Base-by-base conservation (phyloP, 2,797 vertebrate species). In the Parotocinclus haroldoi region DNA sequence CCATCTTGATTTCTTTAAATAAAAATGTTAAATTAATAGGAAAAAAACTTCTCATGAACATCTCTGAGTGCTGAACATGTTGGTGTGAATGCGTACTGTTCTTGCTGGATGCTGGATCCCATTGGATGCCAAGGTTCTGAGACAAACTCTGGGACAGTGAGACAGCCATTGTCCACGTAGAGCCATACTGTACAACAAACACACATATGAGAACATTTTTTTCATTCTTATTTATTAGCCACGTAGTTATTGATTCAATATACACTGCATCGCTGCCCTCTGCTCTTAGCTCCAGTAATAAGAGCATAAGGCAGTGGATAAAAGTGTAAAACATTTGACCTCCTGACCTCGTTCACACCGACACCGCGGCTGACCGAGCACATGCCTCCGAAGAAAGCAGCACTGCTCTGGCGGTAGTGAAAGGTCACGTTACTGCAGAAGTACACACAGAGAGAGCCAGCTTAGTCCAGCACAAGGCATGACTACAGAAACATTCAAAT, bases 61-160 rank as follows among this genome's bases (percentile, higher is more conserved):
- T 13, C 7, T 49, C 8, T 55, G 13, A n/a, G 60, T 48, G 44
- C 49, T 14, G 36, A 17, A 13, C 2, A 10, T 13, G 9, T 54
- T 10, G n/a, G 12, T 49, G 7, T 49, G 79, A 60, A 72, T 73
- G 66, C 76, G 59, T 95, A 99, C 97, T 98, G 85, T 93, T 96
- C 85, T 91, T 94, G 51, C 18, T 61, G 70, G 87, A 79, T 65
- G 88, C 90, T 10, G 95, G 93, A 75, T 99, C 95, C 96, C 96
- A 99, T 10, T 97, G 96, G 85, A 99, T 96, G 68, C 95, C 97
- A 65, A 99, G 85, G 85, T 99, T 99, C 86, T 99, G 95, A 75
- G 95, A 93, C 85, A 99, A 87, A 82, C 95, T 96, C 83, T 99
- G 96, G 13, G 94, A 92, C 40, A 99, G 82, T 39, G 93, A 90